These are phyloP conservation scores for Protodeltote pygarga DNA, from an alignment of 2,888 invertebrate species.

Conservation along the genomic window DNA sequence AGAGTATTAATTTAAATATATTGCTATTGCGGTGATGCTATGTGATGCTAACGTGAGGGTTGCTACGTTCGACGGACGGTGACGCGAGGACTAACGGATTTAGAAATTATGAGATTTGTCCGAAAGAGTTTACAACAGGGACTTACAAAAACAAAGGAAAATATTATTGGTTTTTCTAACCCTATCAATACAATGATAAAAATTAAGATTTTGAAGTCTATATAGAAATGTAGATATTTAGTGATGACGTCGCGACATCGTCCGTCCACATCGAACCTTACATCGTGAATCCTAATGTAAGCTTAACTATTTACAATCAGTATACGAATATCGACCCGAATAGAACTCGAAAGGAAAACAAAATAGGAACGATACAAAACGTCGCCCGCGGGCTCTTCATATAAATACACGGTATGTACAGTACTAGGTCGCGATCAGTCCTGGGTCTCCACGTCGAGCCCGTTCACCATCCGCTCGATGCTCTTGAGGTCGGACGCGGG, in stretches of 20 bases:
- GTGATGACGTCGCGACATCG: constrained; percentile 42
- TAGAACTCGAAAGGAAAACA: constrained; percentile 84
- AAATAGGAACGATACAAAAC: constrained; percentile 87
- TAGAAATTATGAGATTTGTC: background rate
- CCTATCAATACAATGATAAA: background rate
- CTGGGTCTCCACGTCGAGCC: constrained; percentile 94
- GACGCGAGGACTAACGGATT: constrained; percentile 23
- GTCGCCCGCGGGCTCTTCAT: constrained; percentile 67
- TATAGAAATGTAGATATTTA: background rate
- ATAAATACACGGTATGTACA: constrained; percentile 86
- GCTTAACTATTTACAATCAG: constrained; percentile 85
- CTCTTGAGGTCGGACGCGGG: constrained; percentile 95
- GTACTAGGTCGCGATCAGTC: constrained; percentile 72
- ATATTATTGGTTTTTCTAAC: background rate
- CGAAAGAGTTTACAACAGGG: background rate
- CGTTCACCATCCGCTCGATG: constrained; percentile 99
- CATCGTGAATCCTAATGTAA: constrained; percentile 72
- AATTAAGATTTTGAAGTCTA: background rate
- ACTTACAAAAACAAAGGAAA: constrained; percentile 4
- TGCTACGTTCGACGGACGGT: constrained; percentile 62
- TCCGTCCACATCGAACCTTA: constrained; percentile 51
- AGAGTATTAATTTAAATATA: constrained; percentile 58
- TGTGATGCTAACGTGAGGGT: constrained; percentile 47
- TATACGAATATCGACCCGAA: constrained; percentile 83
- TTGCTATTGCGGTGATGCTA: constrained; percentile 75